Evolutionary conservation across 2,888 invertebrate genomes (phyloP), one percentile per base, ranked within the genome.

Genomic region (Xanthorhoe spadicearia): DNA sequence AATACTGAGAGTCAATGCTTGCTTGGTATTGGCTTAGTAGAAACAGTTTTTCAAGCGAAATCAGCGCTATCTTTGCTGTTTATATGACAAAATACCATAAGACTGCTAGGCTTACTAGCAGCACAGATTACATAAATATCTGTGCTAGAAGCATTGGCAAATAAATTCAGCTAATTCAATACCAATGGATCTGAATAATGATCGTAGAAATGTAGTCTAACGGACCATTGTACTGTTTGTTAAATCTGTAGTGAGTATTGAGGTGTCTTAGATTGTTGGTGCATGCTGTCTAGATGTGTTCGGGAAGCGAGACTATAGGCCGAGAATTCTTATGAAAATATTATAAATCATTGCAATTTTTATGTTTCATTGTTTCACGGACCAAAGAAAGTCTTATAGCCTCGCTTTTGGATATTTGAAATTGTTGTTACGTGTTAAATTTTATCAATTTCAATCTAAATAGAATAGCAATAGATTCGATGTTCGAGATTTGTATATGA

Each of bases 251-350:
- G 90, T 83, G 79, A 79, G 83, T 87, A 86, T 84, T 86, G 83
- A 87, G 82, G 88, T 87, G 87, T 90, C 89, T 88, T 92, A 91
- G 92, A 87, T 86, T 85, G 91, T 90, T 91, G 88, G 88, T 90
- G 88, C 87, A 86, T 88, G 84, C 81, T 83, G 79, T 82, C 81
- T 83, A 78, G 82, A 85, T 75, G 79, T 79, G 77, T 81, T 75
- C 64, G 77, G 62, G 51, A 54, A 76, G 76, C 69, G 80, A 81
- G 83, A 78, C 78, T 81, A 72, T 77, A 78, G 77, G 76, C 72
- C 69, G 67, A 65, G 49, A 61, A 66, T 65, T 67, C 51, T 56
- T 69, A 68, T 59, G 53, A 73, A 72, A 71, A 64, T 54, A 66
- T 60, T 68, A 66, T 62, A 70, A 64, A 61, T 65, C 48, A 56